A percentile compares a stretch with the other conserved stretches of the same genome.
Evolutionary conservation across 2,113 vertebrate genomes (phyloP).

Genomic region (Excalfactoria chinensis): DNA sequence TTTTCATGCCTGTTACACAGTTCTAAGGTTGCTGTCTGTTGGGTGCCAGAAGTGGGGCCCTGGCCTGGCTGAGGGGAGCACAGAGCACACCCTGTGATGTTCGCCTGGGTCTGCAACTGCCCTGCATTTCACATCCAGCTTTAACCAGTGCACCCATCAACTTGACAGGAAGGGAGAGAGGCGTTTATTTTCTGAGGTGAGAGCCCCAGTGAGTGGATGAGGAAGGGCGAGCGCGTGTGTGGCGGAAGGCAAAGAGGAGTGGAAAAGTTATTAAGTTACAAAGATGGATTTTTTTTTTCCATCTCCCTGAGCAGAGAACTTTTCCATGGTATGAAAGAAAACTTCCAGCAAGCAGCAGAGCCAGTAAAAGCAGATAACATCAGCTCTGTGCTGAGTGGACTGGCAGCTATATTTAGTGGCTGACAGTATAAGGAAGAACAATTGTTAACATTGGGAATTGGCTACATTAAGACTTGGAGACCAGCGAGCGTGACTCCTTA

Average conservation of each 20-base stretch:
- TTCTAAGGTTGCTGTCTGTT: neutral
- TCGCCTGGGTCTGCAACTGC: neutral
- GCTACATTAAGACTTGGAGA: conserved; percentile 5
- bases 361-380: conserved; percentile 66
- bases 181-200: conserved; percentile 30
- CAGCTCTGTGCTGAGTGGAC: conserved; percentile 21
- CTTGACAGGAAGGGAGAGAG: neutral
- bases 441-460: conserved; percentile 34
- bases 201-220: conserved; percentile 58
- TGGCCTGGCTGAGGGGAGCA: neutral
- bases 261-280: conserved; percentile 63
- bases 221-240: conserved; percentile 48
- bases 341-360: conserved; percentile 51
- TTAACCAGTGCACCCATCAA: conserved; percentile 22
- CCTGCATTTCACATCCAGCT: neutral
- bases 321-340: conserved; percentile 56
- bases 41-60: neutral
- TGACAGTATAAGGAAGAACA: conserved; percentile 7
- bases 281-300: conserved; percentile 69
- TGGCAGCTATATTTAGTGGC: conserved; percentile 58
- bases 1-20: neutral
- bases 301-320: conserved; percentile 48
- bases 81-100: neutral
- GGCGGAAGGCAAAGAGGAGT: neutral
- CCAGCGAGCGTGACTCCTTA: conserved; percentile 15